A percentile compares a stretch with the other conserved stretches of the same genome.
Conservation (phyloP, 2,113 vertebrate genomes). For the Amblyopsis rosae region DNA sequence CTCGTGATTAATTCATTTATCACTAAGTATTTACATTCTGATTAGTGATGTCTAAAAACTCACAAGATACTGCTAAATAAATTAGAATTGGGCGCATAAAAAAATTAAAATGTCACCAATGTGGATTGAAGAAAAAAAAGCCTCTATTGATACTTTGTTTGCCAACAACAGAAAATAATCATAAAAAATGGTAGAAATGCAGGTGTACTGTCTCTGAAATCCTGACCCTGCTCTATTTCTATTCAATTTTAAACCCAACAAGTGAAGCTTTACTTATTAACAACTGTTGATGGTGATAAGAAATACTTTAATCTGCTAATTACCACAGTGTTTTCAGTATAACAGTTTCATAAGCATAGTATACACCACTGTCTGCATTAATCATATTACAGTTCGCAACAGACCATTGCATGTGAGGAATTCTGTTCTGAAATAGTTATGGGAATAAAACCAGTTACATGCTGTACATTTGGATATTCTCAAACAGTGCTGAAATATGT, state of each 20-base stretch:
- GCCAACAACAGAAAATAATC: constrained; percentile 49
- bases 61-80: constrained; percentile 79
- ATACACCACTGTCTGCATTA: constrained; percentile 1
- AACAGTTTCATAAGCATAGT: constrained; percentile 12
- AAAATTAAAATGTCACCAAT: constrained; percentile 35
- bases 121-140: not conserved
- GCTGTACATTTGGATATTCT: constrained; percentile 29
- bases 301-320: constrained; percentile 7
- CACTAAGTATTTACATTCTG: constrained; percentile 83
- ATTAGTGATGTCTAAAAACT: constrained; percentile 78
- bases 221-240: not conserved
- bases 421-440: not conserved
- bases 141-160: not conserved
- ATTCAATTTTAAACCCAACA: constrained; percentile 15
- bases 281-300: constrained; percentile 5
- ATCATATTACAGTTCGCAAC: constrained; percentile 6
- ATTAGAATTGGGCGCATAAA: constrained; percentile 77
- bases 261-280: constrained; percentile 9
- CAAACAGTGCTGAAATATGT: constrained; percentile 9
- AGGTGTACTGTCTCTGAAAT: constrained; percentile 7
- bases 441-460: constrained; percentile 1
- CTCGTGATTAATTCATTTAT: constrained; percentile 61
- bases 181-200: constrained; percentile 19
- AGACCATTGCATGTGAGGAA: not conserved
- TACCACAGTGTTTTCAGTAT: constrained; percentile 37